Evolutionary conservation across 2,888 invertebrate genomes (phyloP), one percentile per base, ranked within the genome.

Genomic region (Julus scanicus): DNA sequence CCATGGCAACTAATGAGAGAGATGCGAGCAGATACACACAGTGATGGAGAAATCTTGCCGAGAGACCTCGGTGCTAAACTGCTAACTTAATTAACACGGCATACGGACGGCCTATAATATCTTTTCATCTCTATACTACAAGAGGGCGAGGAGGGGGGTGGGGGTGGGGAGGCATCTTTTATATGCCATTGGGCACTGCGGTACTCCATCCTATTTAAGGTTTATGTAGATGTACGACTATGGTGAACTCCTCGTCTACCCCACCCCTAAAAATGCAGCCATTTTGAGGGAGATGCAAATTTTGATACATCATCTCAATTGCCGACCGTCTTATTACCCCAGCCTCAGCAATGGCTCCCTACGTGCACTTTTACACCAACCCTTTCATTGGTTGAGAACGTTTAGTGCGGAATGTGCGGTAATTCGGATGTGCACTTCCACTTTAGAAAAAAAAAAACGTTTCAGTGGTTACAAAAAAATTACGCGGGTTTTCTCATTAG

Each of bases 1-100:
- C 49, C 49, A 48, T 49, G 86, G 86, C 86, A 86, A 86, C 86
- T 86, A 86, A 86, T 86, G 86, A 86, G 86, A 63, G 63, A 86
- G 86, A 53, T 53, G 86, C 86, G n/a, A 49, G 49, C 29, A 86
- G 86, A 84, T 84, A 84, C 63, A 63, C 63, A 63, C n/a, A 2
- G 63, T 63, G 84, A 39, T 39, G 84, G 44, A 15, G 84, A 84
- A 84, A 84, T 84, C 84, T 84, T 84, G 84, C 84, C 84, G n/a
- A 37, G 84, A 84, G 84, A 84, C 48, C 53, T 86, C 86, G 44
- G 86, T 86, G 86, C 53, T 86, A 86, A 86, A 86, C 86, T 86
- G 86, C 86, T 86, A 86, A 86, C 86, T 86, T 86, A 86, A 86
- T 86, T 86, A 86, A 86, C 86, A 86, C 86, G 48, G 53, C 86